These are phyloP conservation scores for Manis pentadactyla DNA, from an alignment of 2,797 vertebrate species.

Conservation along the genomic window DNA sequence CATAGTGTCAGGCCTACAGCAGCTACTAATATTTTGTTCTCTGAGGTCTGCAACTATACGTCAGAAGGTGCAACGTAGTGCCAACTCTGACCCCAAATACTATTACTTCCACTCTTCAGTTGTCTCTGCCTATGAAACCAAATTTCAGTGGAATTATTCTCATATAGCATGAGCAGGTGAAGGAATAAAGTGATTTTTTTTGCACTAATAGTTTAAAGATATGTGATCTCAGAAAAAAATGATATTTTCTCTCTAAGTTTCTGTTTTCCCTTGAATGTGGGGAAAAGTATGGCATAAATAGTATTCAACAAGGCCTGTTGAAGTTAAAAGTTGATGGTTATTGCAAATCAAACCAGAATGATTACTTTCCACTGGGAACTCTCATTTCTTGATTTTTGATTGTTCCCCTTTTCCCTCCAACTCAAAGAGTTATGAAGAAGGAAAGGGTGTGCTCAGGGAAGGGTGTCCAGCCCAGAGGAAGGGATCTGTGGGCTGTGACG, in stretches of 20 bases:
- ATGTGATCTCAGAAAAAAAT: neutral
- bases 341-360: neutral
- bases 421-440: neutral
- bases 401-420: neutral
- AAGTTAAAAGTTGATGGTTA: neutral
- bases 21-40: neutral
- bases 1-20: too few species aligned
- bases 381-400: neutral
- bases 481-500: neutral
- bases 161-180: neutral
- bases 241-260: neutral
- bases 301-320: neutral
- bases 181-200: neutral
- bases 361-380: neutral
- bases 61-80: neutral
- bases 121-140: neutral
- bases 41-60: neutral
- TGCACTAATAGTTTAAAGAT: neutral
- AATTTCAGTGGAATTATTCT: neutral
- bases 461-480: neutral
- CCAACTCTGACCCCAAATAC: neutral
- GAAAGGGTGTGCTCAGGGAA: neutral
- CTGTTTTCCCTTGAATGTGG: slow-evolving; percentile 11
- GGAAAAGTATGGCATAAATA: neutral
- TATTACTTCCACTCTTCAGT: neutral